Base-by-base conservation (phyloP, 2,888 invertebrate species). In the Nomada fabriciana region DNA sequence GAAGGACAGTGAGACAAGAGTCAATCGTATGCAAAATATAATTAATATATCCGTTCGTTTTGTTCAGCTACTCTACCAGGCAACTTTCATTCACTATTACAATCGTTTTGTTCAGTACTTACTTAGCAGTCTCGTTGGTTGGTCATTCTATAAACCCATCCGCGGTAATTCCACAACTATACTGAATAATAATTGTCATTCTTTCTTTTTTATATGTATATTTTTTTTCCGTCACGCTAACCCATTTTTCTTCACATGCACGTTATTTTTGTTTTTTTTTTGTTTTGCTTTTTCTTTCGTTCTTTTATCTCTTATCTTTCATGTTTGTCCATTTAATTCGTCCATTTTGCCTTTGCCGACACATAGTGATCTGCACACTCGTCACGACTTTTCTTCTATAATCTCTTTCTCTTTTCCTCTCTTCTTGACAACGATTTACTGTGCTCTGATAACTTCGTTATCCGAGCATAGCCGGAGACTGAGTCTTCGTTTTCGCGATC, bases 1-100 rank as follows among this genome's bases (percentile, higher is more conserved):
- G 84, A 47, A 82, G 84, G 77, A 76, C 64, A 68, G 74, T 84
- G 77, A 80, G 76, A 76, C 70, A 61, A 78, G 72, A 86, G 73
- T 85, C 68, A 77, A 71, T 86, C 76, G 74, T 75, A 85, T 79
- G 80, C 80, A 86, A 74, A 78, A 68, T 13, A 20, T 55, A 18
- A 55, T 55, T 55, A 23, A 23, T 23, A 23, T 55, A 73, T 25
- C 80, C 81, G 77, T 68, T 88, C 83, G 75, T 84, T 88, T 76
- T 84, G 82, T 81, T 89, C 86, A 88, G 87, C 89, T 90, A 90
- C 89, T 90, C 89, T 90, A 90, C 90, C 89, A 90, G 89, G 90
- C 89, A 90, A 90, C 90, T 90, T 90, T 90, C 90, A 90, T 90
- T 90, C 89, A 89, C 89, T 90, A 90, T 90, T 90, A 90, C 86